Evolutionary conservation across 2,797 vertebrate species (phyloP), one percentile per base, ranked within the genome.

Genomic region (Buphagus erythrorhynchus): DNA sequence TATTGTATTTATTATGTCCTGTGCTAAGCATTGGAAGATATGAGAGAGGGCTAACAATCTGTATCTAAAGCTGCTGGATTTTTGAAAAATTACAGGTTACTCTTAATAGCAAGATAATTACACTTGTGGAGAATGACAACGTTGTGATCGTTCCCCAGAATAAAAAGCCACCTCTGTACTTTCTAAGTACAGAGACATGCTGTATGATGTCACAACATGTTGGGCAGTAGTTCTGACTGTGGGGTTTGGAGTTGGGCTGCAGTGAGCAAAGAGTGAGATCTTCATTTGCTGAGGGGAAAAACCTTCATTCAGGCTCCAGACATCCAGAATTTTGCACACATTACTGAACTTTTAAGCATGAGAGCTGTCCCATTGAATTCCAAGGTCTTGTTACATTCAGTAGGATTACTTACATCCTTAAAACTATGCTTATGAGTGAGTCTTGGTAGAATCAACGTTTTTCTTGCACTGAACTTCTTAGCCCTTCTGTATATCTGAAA

Each of bases 121-220:
- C 36, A 21, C 18, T 54, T 61, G 15, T 33, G 35, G 21, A 71
- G 72, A 72, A 57, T 61, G 42, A 51, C 69, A 88, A 4, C 15
- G 24, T 11, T 83, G 52, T 66, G 58, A 43, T 66, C 35, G 28
- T 66, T 91, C 26, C 43, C n/a, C 61, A 58, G 68, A 90, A 75
- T 29, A 75, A 90, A 93, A 93, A 57, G 25, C 35, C 51, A 54
- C 40, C 49, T 75, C 91, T 93, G 22, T 83, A 57, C 51, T 65
- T 65, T 46, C 29, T 42, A 18, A 72, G 52, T 65, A 46, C 29
- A 36, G 46, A 31, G 61, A 10, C 25, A 2, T 11, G 26, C 55
- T 6, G 0, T 42, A 28, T 25, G 31, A 4, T 45, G 36, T 80
- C 11, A 4, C 1, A 0, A 42, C 45, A 29, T 55, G 36, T 26